Conservation (phyloP, 2,888 invertebrate genomes). For the Electrophaes corylata region DNA sequence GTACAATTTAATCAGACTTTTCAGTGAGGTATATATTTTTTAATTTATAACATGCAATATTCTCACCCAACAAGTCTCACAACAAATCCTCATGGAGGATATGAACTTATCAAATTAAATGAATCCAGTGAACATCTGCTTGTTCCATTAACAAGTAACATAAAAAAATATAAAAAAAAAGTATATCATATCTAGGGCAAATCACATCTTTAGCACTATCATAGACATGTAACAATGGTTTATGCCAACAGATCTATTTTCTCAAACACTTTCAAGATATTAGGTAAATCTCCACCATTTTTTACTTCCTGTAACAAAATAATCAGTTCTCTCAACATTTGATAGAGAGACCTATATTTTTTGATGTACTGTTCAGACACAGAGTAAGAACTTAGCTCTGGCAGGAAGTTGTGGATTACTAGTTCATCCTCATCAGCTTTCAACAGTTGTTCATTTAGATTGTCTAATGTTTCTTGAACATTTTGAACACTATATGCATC, state of each 20-base stretch:
- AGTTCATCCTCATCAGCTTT: conserved; percentile 29
- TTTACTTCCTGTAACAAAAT: conserved; percentile 49
- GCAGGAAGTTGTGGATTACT: conserved; percentile 24
- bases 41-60: neutral
- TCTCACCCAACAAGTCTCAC: neutral
- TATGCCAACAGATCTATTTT: conserved; percentile 51
- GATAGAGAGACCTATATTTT: conserved; percentile 61
- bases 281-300: conserved; percentile 46
- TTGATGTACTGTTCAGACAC: conserved; percentile 65
- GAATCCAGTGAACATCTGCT: neutral
- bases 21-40: conserved; percentile 1
- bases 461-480: conserved; percentile 61
- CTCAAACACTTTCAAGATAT: conserved; percentile 57
- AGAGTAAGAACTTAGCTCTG: conserved; percentile 50
- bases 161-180: no score
- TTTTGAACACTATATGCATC: conserved; percentile 63
- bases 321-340: conserved; percentile 56
- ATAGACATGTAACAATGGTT: neutral
- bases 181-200: conserved; percentile 8
- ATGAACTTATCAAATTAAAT: neutral
- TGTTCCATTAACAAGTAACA: no score
- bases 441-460: conserved; percentile 54
- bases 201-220: conserved; percentile 14
- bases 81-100: neutral
- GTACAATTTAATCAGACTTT: conserved; percentile 7